Base-by-base conservation (phyloP, 2,113 vertebrate species). In the Pollachius pollachius region DNA sequence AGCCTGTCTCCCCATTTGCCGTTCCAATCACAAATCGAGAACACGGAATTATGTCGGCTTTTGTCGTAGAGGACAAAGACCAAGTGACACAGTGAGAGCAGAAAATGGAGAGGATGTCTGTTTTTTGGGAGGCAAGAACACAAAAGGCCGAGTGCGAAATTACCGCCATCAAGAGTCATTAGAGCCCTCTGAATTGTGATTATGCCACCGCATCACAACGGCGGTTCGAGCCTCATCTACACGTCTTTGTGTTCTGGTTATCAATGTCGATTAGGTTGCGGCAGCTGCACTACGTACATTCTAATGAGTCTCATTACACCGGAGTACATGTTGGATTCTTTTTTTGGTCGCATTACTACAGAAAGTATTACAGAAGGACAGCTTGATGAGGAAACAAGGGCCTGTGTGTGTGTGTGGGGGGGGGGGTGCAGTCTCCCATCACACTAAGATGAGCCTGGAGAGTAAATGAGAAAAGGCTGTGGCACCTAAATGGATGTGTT, bases 401-500 rank as follows among this genome's bases (percentile, higher is more conserved):
- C 16, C 54, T 16, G 54, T 16, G 16, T 56, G 13, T 56, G 52
- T 17, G 16, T 15, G 52, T 56, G 41, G 6, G 7, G 6, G 41
- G 6, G 54, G 3, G 15, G 5, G 17, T 16, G 54, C 17, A n/a
- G 30, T 70, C 30, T 52, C n/a, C 58, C 11, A 67, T 84, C 74
- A 68, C 75, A 63, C 48, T 3, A 13, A 23, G 74, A 41, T 66
- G 21, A 3, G 73, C 60, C 37, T 57, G 0, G 3, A 62, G 68
- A 84, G 77, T 74, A 81, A 84, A 87, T 83, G 23, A 48, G 41
- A 78, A 85, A 83, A 83, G 75, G 69, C 80, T 75, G 70, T 65
- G 78, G 76, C 81, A 82, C 77, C 81, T 81, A 69, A 84, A 88
- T 83, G 77, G 75, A 87, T 87, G 88, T 66, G 77, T 86, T 85